Conservation (phyloP, 2,797 vertebrate genomes). For the Semaprochilodus insignis region DNA sequence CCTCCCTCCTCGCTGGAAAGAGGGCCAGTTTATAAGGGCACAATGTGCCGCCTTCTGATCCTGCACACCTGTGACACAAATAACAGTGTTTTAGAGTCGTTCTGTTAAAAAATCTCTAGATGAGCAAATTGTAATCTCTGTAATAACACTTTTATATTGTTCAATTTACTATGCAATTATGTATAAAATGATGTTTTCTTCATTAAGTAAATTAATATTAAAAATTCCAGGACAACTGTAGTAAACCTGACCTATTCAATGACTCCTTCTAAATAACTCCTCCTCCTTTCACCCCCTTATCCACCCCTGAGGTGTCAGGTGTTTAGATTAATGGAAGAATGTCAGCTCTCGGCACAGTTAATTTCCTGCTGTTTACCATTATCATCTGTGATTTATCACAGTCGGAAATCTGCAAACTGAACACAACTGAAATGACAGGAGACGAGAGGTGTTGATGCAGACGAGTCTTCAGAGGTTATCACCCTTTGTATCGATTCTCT, state of each 20-base stretch:
- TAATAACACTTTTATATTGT: too few species aligned
- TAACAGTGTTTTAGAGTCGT: too few species aligned
- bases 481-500: slow-evolving; percentile 47
- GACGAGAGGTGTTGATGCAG: slow-evolving; percentile 47
- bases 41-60: too few species aligned
- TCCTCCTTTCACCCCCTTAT: background rate
- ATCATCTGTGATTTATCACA: slow-evolving; percentile 69
- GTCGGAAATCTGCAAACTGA: slow-evolving; percentile 43
- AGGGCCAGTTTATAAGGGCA: too few species aligned
- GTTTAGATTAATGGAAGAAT: slow-evolving; percentile 68
- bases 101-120: too few species aligned
- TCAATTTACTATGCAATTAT: too few species aligned
- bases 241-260: background rate
- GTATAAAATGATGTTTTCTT: background rate
- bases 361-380: slow-evolving; percentile 66
- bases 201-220: background rate
- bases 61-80: too few species aligned
- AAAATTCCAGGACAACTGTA: background rate
- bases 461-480: slow-evolving; percentile 44
- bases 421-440: slow-evolving; percentile 49
- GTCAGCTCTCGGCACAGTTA: slow-evolving; percentile 58
- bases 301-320: slow-evolving; percentile 50
- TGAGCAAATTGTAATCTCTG: too few species aligned
- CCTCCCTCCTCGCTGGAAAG: too few species aligned
- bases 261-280: slow-evolving; percentile 14